Base-by-base conservation (phyloP, 2,113 vertebrate genomes). In the Phalacrocorax carbo region DNA sequence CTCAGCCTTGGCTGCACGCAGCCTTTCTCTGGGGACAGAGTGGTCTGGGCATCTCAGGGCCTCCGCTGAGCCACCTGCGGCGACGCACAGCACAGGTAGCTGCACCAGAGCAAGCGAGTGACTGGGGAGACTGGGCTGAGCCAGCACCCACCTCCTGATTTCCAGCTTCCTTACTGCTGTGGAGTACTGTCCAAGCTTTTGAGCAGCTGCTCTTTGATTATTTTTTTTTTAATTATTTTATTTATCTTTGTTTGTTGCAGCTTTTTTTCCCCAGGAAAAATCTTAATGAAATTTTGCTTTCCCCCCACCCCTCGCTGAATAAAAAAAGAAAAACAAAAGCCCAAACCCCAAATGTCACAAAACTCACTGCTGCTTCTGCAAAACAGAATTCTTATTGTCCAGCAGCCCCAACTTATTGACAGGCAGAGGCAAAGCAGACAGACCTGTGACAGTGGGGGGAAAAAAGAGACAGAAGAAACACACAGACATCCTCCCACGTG, bases 351-450 rank as follows among this genome's bases (percentile, higher is more conserved):
- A 93, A 91, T 91, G 91, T 96, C 93, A 86, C n/a, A 84, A 82
- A 95, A 55, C 23, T 84, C 38, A 15, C 42, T 81, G 26, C 64
- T 87, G 10, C 22, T 84, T 87, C 70, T 72, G 62, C 66, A 76
- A 61, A 85, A 88, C 30, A 65, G 66, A 82, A 72, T 82, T 82
- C 85, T 91, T 80, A 95, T 88, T 96, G 94, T 96, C 87, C 82
- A 20, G 2, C 54, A 91, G 89, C 78, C 54, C 58, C 3, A 2
- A 17, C 78, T 80, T 91, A 95, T 7, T 96, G 96, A 96, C 93
- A 95, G 75, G 73, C 93, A 79, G 96, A 96, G n/a, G 83, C 61
- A 86, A 94, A 96, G 40, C 97, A 96, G 96, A 84, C 57, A 85
- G 89, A 91, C 81, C 69, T 93, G 73, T 94, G 86, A 77, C n/a